These are phyloP conservation scores for Apostichopus japonicus DNA, from an alignment of 35 echinoderm and acorn worm genomes.

Conservation along the genomic window DNA sequence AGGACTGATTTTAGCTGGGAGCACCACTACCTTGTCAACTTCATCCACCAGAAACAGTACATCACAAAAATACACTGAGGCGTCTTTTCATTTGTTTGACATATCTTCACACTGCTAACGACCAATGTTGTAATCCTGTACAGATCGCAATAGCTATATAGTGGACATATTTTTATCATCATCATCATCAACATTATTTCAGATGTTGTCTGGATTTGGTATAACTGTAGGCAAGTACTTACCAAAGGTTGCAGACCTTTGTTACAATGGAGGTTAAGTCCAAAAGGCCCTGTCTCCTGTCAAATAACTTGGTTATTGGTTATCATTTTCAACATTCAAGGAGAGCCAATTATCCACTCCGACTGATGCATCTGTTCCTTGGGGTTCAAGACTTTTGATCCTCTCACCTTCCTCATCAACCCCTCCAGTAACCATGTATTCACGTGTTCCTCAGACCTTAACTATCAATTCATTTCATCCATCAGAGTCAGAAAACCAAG, in stretches of 20 bases:
- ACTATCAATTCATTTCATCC: too few relatives aligned
- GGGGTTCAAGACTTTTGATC: background rate
- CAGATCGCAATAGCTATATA: background rate
- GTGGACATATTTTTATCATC: slow-evolving; percentile 20
- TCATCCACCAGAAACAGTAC: too few relatives aligned
- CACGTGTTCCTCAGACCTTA: too few relatives aligned
- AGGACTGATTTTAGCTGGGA: too few relatives aligned
- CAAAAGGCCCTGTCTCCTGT: background rate
- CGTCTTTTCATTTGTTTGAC: slow-evolving; percentile 19
- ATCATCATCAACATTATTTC: slow-evolving; percentile 30
- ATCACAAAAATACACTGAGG: too few relatives aligned
- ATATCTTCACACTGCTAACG: background rate
- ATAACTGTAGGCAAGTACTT: slow-evolving; percentile 17
- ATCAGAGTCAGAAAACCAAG: too few relatives aligned
- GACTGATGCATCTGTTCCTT: too few relatives aligned
- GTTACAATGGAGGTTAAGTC: slow-evolving; percentile 2
- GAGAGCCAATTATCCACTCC: too few relatives aligned
- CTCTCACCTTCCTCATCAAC: too few relatives aligned
- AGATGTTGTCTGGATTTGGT: slow-evolving; percentile 15
- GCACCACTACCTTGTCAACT: too few relatives aligned
- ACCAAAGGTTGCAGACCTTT: slow-evolving; percentile 5
- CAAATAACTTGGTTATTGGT: slow-evolving; percentile 21
- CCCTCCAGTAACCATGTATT: too few relatives aligned
- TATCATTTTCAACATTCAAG: background rate
- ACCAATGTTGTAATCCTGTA: background rate